A percentile compares a stretch with the other conserved stretches of the same genome.
phyloP scores from a whole-genome alignment of 2,888 invertebrate species.

The Creontiades dilutus region DNA sequence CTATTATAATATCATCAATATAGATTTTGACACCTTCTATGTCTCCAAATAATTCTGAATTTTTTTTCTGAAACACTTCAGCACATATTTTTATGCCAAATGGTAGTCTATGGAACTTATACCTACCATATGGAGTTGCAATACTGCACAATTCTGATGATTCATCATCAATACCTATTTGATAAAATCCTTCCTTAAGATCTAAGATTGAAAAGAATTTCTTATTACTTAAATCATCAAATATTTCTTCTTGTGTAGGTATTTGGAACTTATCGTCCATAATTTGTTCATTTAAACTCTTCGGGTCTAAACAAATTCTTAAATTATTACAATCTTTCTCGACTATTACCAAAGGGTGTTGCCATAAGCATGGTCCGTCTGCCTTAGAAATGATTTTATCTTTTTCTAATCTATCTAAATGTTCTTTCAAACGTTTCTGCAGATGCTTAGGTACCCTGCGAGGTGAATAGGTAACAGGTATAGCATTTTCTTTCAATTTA shows the following conservation, averaged over 20 bases:
- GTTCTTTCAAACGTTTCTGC: neutral
- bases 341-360: neutral
- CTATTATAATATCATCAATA: conserved; percentile 57
- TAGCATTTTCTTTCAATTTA: neutral
- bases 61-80: conserved; percentile 72
- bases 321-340: neutral
- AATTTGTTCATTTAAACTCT: conserved; percentile 25
- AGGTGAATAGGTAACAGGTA: neutral
- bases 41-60: conserved; percentile 27
- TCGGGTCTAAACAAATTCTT: conserved; percentile 31
- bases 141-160: conserved; percentile 70
- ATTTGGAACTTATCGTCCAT: conserved; percentile 50
- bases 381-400: neutral
- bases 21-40: conserved; percentile 44
- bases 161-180: conserved; percentile 60
- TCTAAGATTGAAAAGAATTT: conserved; percentile 70
- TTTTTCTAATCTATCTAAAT: conserved; percentile 7
- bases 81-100: conserved; percentile 71
- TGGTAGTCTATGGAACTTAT: conserved; percentile 67
- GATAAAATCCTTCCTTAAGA: conserved; percentile 23
- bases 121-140: conserved; percentile 72
- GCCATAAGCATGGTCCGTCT: neutral
- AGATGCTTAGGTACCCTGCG: neutral
- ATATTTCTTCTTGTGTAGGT: conserved; percentile 40
- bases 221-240: conserved; percentile 43